A percentile compares a stretch with the other conserved stretches of the same genome.
Conservation (phyloP, 2,113 vertebrate genomes). For the Sylvilagus bachmani region DNA sequence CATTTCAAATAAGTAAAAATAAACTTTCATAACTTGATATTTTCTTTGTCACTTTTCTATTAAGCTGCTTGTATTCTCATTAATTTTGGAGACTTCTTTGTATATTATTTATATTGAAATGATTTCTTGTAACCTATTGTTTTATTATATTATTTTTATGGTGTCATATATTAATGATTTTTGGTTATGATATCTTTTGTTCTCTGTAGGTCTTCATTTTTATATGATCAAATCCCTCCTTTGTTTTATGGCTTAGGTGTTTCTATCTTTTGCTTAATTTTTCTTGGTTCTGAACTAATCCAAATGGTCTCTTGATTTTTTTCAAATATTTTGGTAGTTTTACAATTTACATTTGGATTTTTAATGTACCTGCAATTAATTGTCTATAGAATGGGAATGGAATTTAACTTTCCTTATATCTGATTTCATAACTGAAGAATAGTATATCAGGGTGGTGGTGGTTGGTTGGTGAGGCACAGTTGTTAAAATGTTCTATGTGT, state of each 20-base stretch:
- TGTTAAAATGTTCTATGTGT: background rate
- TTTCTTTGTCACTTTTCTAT: conserved; percentile 28
- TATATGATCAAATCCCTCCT: background rate
- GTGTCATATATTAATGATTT: conserved; percentile 16
- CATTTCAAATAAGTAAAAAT: too few relatives aligned
- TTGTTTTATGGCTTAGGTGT: background rate
- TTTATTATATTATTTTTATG: background rate
- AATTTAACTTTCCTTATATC: conserved; percentile 37
- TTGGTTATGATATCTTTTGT: background rate
- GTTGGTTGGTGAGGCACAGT: background rate
- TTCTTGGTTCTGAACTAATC: conserved; percentile 1
- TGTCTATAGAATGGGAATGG: background rate
- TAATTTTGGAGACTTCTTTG: conserved; percentile 1
- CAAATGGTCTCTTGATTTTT: conserved; percentile 29
- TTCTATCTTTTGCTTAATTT: conserved; percentile 19
- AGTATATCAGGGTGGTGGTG: background rate
- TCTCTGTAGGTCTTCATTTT: conserved; percentile 46
- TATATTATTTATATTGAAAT: background rate
- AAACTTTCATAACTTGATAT: background rate
- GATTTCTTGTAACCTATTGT: background rate
- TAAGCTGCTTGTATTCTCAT: background rate
- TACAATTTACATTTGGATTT: background rate
- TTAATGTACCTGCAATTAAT: background rate
- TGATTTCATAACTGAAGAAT: conserved; percentile 34
- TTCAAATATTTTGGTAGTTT: background rate